Evolutionary conservation across 2,888 invertebrate genomes (phyloP).

Genomic region (Acronicta leporina): DNA sequence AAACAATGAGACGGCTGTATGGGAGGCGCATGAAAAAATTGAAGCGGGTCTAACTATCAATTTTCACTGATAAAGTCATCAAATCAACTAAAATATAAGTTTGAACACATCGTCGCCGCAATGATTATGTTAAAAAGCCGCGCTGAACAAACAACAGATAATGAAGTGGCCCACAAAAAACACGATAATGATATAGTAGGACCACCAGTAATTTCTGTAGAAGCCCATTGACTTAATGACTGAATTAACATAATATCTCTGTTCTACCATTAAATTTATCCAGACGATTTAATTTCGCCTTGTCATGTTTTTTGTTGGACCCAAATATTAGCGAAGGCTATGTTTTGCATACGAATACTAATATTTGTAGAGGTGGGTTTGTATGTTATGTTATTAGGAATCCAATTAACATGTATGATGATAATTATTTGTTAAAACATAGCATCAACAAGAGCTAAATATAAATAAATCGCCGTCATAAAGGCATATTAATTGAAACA

Average conservation of each 20-base stretch:
- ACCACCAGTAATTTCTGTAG: conserved; percentile 74
- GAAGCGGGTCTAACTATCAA: conserved; percentile 55
- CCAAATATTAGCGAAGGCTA: conserved; percentile 50
- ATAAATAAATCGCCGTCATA: conserved; percentile 10
- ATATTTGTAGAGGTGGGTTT: conserved; percentile 42
- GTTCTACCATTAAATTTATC: conserved; percentile 65
- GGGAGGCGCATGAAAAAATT: conserved; percentile 26
- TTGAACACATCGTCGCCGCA: conserved; percentile 55
- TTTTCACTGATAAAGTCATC: conserved; percentile 68
- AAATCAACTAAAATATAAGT: conserved; percentile 55
- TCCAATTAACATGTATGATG: conserved; percentile 39
- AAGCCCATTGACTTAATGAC: conserved; percentile 74
- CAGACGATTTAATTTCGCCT: conserved; percentile 61
- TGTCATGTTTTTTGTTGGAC: conserved; percentile 48
- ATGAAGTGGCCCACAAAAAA: conserved; percentile 70
- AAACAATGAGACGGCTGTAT: conserved; percentile 38
- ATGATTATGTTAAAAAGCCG: conserved; percentile 63
- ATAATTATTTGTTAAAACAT: conserved; percentile 26
- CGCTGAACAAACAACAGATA: conserved; percentile 74
- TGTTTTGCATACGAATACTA: conserved; percentile 37
- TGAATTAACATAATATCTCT: conserved; percentile 77
- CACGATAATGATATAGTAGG: conserved; percentile 69
- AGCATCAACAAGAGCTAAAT: not conserved
- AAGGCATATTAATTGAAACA: conserved; percentile 45
- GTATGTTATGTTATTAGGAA: conserved; percentile 28